These are phyloP conservation scores for Haliaeetus leucogaster DNA, from an alignment of 2,113 vertebrate genomes.

Conservation along the genomic window DNA sequence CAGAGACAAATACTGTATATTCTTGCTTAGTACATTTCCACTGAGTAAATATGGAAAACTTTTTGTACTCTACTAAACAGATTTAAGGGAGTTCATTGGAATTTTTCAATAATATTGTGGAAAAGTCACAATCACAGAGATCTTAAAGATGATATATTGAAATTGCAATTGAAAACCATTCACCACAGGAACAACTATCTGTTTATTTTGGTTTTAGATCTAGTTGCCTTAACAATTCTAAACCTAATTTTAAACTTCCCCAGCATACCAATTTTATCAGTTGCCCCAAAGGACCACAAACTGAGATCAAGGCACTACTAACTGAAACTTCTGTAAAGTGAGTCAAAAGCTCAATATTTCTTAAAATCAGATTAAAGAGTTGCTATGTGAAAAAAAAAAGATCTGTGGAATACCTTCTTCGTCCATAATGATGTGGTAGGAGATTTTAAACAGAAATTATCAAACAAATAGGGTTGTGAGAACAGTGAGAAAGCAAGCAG, in stretches of 20 bases:
- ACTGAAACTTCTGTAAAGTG: background rate
- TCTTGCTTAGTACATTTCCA: background rate
- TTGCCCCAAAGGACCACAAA: background rate
- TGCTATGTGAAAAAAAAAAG: background rate
- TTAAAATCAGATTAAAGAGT: background rate
- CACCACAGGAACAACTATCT: background rate
- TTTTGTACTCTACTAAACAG: background rate
- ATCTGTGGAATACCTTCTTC: background rate
- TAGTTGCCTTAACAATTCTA: background rate
- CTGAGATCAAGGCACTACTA: background rate
- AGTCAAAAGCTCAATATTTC: background rate
- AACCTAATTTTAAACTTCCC: background rate
- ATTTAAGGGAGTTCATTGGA: background rate
- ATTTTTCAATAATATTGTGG: background rate
- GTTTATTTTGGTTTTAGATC: background rate
- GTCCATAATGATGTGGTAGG: background rate
- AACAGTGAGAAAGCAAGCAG: background rate
- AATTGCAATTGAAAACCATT: background rate
- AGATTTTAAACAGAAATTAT: background rate
- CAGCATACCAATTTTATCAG: background rate
- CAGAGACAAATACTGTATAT: background rate
- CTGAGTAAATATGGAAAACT: background rate
- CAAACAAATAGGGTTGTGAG: background rate
- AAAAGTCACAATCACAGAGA: background rate
- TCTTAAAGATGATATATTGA: background rate